phyloP scores from a whole-genome alignment of 2,113 vertebrate genomes.

The Neolamprologus kungweensis region DNA sequence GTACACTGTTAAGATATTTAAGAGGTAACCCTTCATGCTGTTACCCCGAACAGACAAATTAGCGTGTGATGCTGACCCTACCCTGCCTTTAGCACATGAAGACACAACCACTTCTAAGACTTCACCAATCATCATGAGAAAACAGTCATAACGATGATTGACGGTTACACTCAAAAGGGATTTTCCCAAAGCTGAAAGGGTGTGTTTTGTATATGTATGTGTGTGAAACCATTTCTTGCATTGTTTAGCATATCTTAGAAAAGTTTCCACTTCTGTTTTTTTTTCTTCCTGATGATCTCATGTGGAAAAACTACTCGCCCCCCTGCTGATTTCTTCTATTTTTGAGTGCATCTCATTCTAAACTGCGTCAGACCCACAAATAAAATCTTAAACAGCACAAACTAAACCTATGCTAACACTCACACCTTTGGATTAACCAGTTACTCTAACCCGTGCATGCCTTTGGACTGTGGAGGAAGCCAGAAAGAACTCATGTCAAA shows the following conservation, averaged over 20 bases:
- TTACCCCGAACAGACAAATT: slow-evolving; percentile 1
- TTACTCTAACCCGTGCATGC: neutral
- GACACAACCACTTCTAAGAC: slow-evolving; percentile 23
- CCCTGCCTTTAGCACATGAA: neutral
- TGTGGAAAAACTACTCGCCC: neutral
- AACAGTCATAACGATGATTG: slow-evolving; percentile 26
- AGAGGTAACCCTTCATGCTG: no score
- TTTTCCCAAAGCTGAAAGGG: neutral
- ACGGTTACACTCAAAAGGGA: slow-evolving; percentile 7
- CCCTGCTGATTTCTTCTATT: neutral
- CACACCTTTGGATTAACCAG: neutral
- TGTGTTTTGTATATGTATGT: neutral
- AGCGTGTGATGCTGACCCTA: slow-evolving; percentile 23
- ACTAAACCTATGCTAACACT: neutral
- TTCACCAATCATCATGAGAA: slow-evolving; percentile 6
- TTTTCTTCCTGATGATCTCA: neutral
- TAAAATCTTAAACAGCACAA: neutral
- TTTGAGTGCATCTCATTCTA: neutral
- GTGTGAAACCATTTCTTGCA: neutral
- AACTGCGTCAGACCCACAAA: neutral
- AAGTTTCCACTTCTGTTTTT: neutral
- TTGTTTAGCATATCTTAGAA: neutral
- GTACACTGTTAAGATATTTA: no score
- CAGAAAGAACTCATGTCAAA: neutral
- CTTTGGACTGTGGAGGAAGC: neutral